Percentiles rank a stretch among this genome's conserved stretches.
Conservation (phyloP, 2,888 invertebrate species). For the Apocheima hispidaria region DNA sequence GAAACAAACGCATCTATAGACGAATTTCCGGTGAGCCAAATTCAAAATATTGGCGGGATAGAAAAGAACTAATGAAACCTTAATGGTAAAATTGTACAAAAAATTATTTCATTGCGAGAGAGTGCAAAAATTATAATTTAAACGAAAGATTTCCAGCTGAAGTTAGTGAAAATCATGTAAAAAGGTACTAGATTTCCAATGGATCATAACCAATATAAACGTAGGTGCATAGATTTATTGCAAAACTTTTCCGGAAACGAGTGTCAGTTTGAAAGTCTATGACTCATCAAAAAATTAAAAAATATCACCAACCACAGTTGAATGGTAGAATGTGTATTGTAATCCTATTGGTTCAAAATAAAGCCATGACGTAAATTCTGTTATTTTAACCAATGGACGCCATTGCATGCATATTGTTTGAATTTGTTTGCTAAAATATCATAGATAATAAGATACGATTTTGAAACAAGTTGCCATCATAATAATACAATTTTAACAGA, state of each 20-base stretch:
- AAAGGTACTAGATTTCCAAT: constrained; percentile 39
- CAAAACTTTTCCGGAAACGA: constrained; percentile 82
- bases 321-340: constrained; percentile 18
- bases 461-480: not conserved
- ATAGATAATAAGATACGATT: constrained; percentile 14
- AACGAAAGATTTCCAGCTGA: constrained; percentile 3
- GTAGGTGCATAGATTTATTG: constrained; percentile 67
- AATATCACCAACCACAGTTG: constrained; percentile 42
- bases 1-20: constrained; percentile 86
- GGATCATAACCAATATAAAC: constrained; percentile 67
- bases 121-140: not conserved
- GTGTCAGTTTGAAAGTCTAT: constrained; percentile 81
- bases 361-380: not conserved
- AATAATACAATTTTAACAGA: no score
- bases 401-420: constrained; percentile 6
- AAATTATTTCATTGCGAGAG: not conserved
- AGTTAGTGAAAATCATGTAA: constrained; percentile 13
- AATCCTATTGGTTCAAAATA: constrained; percentile 37
- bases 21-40: constrained; percentile 82
- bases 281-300: constrained; percentile 74
- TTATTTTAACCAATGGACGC: constrained; percentile 12
- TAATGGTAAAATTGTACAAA: not conserved
- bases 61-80: constrained; percentile 33
- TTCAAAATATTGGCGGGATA: constrained; percentile 80
- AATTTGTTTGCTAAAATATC: constrained; percentile 12